Evolutionary conservation across 2,113 vertebrate species (phyloP), one percentile per base, ranked within the genome.

Genomic region (Patagioenas fasciata): DNA sequence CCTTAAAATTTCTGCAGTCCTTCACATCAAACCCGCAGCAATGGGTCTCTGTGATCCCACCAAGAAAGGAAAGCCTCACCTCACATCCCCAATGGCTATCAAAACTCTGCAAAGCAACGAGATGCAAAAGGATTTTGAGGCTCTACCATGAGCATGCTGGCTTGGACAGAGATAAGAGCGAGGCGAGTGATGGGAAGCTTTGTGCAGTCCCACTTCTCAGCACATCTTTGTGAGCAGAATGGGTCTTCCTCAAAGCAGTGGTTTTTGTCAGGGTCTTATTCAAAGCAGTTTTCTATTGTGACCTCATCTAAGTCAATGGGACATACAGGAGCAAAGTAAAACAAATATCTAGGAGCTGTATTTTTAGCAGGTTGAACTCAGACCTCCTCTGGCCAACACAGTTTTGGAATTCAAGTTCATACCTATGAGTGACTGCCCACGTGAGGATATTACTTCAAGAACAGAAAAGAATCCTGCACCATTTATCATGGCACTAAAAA

Each of bases 281-380:
- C 54, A 82, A 75, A 91, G 69, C 78, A 80, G 26, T 69, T 90
- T 92, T 73, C 58, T 69, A 7, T 38, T 80, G 69, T 1, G 24
- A 74, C 47, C 70, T 72, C 61, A 13, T 75, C 82, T 23, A 89
- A 61, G 31, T 65, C 61, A 89, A 72, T 5, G 32, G 56, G 67
- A 44, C 34, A 40, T 56, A 80, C 80, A 90, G 50, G 71, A 85
- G 60, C 38, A 62, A 90, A 93, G 60, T 20, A 62, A 93, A 90
- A 10, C 60, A 67, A 69, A 86, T 44, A 53, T 9, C 29, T 18
- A 53, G 71, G 29, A 64, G 23, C 11, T 60, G 29, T 88, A 80
- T 71, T 96, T 89, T 80, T 73, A 85, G 79, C 60, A 89, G 51
- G 21, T 67, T 95, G 87, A 91, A 75, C 57, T 85, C 32, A 64